Base-by-base conservation (phyloP, 2,797 vertebrate species). In the Amphiprion clarkii region DNA sequence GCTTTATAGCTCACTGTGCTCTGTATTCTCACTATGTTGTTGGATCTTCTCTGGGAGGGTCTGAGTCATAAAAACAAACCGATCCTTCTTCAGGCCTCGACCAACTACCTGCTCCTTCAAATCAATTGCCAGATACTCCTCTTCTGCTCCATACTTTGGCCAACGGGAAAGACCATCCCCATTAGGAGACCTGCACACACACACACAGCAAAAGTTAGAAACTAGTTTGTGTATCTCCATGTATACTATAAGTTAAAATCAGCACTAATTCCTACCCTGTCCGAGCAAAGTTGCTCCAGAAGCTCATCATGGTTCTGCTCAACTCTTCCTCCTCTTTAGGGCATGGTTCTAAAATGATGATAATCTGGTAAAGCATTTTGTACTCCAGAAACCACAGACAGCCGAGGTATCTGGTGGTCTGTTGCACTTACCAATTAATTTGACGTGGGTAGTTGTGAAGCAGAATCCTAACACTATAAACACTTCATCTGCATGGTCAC, bases 221-320 rank as follows among this genome's bases (percentile, higher is more conserved):
- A 29, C 5, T 40, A 1, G 1, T 23, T 49, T 33, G 1, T 53
- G 6, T 68, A 6, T 52, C 5, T 42, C 2, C 13, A 23, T 61
- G 10, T 58, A 9, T 12, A 55, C 23, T 13, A 4, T 53, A 14
- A 42, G 2, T 14, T 48, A n/a, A 3, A 36, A 40, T 46, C 1
- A 70, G 10, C 1, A 5, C 17, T 13, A 7, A 52, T 44, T 76
- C 86, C 76, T 90, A 97, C 96, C 96, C 96, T 52, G 84, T 95
- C 17, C 74, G 90, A 80, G 95, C 95, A 90, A 97, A 96, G 90
- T 96, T 96, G 27, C 88, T 94, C 95, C 96, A 96, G 79, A 95
- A 95, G 67, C 75, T 92, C 96, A 96, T 96, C 74, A 96, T 2
- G 27, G 67, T 91, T 91, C 58, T 91, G 88, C 90, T 94, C 0